Conservation (phyloP, 2,888 invertebrate genomes). For the Globia sparganii region DNA sequence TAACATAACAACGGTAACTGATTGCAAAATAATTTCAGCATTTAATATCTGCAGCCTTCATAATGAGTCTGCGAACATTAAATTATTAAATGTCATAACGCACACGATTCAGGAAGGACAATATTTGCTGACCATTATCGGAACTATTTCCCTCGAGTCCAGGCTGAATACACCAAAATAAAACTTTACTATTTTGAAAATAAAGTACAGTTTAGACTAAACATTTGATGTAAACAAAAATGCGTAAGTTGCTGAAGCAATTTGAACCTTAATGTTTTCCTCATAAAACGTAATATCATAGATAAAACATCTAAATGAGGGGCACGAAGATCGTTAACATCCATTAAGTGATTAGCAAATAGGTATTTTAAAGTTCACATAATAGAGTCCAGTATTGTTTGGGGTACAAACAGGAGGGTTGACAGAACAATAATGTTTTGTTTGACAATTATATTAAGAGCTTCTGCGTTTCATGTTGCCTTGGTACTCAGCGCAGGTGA, state of each 20-base stretch:
- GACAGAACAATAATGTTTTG: slow-evolving; percentile 57
- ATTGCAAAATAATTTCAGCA: slow-evolving; percentile 27
- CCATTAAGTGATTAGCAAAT: slow-evolving; percentile 38
- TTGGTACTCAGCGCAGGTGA: slow-evolving; percentile 49
- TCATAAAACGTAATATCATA: slow-evolving; percentile 40
- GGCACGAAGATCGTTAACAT: slow-evolving; percentile 35
- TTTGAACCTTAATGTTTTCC: slow-evolving; percentile 38
- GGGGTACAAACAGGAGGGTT: slow-evolving; percentile 36
- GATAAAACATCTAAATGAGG: slow-evolving; percentile 33
- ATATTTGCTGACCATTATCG: slow-evolving; percentile 67
- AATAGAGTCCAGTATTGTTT: slow-evolving; percentile 36
- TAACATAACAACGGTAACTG: slow-evolving; percentile 3
- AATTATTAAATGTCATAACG: slow-evolving; percentile 48
- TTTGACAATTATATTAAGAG: slow-evolving; percentile 69
- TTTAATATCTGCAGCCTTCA: slow-evolving; percentile 32
- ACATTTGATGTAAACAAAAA: not conserved
- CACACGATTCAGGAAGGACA: slow-evolving; percentile 45
- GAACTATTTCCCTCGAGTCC: slow-evolving; percentile 50
- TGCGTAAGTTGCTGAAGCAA: slow-evolving; percentile 14
- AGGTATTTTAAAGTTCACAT: slow-evolving; percentile 32
- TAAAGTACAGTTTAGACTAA: not conserved
- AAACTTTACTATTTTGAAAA: not conserved
- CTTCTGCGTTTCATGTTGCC: slow-evolving; percentile 50
- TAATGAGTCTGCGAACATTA: slow-evolving; percentile 19
- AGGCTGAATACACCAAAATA: slow-evolving; percentile 13